Percentiles rank a stretch among this genome's conserved stretches.
These are phyloP conservation scores for Chymomyza amoena DNA, from an alignment of 2,888 invertebrate genomes.

Conservation along the genomic window DNA sequence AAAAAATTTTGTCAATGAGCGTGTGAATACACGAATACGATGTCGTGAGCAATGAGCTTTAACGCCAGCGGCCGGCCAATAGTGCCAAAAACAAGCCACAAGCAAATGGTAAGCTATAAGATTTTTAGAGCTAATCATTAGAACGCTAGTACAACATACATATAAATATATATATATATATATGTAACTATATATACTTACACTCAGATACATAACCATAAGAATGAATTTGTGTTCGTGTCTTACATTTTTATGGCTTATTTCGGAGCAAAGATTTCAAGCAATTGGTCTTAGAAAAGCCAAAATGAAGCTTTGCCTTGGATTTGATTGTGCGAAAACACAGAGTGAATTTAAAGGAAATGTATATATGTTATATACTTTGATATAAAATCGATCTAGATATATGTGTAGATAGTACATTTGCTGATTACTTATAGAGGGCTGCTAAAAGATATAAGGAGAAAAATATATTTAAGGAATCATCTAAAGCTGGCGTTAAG, in stretches of 20 bases:
- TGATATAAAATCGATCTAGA: not conserved
- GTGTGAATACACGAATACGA: not conserved
- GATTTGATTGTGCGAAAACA: not conserved
- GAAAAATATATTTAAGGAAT: no score
- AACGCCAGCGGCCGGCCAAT: not conserved
- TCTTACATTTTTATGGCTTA: not conserved
- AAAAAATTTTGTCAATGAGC: constrained; percentile 1
- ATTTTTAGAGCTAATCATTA: not conserved
- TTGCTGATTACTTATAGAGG: no score
- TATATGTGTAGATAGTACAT: no score
- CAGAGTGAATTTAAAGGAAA: not conserved
- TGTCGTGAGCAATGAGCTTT: not conserved
- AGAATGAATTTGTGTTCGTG: not conserved
- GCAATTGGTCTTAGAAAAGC: not conserved
- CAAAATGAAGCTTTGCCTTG: not conserved
- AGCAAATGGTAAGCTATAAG: constrained; percentile 1
- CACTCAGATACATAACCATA: not conserved
- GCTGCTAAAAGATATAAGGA: no score
- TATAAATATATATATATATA: no score
- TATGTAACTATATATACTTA: not conserved
- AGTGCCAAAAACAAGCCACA: not conserved
- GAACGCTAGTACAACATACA: not conserved
- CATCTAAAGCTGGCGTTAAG: no score
- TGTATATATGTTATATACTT: not conserved
- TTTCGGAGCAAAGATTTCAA: not conserved